These are phyloP conservation scores for Graphium colonna DNA, from an alignment of 2,888 invertebrate species.

Conservation along the genomic window DNA sequence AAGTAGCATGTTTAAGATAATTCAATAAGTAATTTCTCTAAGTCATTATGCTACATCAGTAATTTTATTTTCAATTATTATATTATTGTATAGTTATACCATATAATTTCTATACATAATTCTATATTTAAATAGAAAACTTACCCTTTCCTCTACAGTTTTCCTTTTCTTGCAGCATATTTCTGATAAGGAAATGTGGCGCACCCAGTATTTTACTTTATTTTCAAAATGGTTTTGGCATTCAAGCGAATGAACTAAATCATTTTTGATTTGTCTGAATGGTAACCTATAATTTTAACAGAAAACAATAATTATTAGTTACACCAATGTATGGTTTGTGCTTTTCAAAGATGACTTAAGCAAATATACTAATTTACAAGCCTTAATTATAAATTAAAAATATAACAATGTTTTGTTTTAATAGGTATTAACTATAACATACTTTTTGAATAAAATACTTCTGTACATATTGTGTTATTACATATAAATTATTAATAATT, in stretches of 20 bases:
- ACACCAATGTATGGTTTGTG: no score
- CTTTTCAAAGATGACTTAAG: no score
- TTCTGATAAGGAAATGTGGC: slow-evolving; percentile 52
- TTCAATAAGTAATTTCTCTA: no score
- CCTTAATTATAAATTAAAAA: no score
- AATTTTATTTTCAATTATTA: no score
- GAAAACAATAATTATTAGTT: not conserved
- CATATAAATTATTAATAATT: slow-evolving; percentile 11
- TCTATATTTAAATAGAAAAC: slow-evolving; percentile 14
- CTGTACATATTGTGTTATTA: slow-evolving; percentile 49
- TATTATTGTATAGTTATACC: no score
- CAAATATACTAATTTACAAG: not conserved
- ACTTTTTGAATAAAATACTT: slow-evolving; percentile 52
- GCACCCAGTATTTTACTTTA: slow-evolving; percentile 27
- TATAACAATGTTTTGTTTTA: no score
- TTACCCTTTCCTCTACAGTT: slow-evolving; percentile 82
- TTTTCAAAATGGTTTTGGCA: slow-evolving; percentile 30
- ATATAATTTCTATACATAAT: no score
- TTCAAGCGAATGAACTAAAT: slow-evolving; percentile 35
- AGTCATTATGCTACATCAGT: no score
- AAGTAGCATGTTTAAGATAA: no score
- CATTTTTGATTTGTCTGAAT: slow-evolving; percentile 41
- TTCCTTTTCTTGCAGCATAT: slow-evolving; percentile 79
- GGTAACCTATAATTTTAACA: slow-evolving; percentile 46
- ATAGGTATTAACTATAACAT: no score